A percentile compares a stretch with the other conserved stretches of the same genome.
Evolutionary conservation across 2,797 vertebrate species (phyloP).

Genomic region (Cossypha heuglini): DNA sequence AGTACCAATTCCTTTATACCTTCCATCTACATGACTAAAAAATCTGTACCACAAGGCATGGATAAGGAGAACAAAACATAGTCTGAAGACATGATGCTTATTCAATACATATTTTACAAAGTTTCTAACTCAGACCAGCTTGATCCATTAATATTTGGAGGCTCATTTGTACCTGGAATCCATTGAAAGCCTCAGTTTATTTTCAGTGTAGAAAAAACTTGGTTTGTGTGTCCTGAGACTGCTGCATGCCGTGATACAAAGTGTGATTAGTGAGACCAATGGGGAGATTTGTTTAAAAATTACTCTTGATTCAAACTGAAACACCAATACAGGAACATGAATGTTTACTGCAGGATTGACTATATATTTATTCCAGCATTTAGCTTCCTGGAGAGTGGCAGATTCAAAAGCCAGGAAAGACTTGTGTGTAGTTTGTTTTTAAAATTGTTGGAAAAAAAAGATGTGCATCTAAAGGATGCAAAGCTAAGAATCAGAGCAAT

Average conservation of each 20-base stretch:
- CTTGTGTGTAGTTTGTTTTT: neutral
- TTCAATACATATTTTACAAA: neutral
- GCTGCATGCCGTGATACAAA: neutral
- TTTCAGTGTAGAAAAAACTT: neutral
- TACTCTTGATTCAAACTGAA: neutral
- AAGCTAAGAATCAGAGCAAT: neutral
- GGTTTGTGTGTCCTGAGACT: neutral
- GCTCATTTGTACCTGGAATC: neutral
- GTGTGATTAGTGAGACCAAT: neutral
- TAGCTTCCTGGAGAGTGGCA: neutral
- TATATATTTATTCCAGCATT: neutral
- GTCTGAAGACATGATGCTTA: neutral
- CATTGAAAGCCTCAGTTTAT: neutral
- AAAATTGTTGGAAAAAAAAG: neutral
- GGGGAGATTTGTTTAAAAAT: neutral
- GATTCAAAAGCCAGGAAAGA: neutral
- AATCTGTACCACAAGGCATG: neutral
- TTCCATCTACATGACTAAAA: neutral
- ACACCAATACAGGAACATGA: neutral
- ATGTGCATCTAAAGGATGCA: neutral
- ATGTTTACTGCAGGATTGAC: neutral
- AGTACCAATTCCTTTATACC: neutral
- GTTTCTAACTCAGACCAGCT: neutral
- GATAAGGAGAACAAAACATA: neutral
- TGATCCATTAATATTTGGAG: neutral